Percentiles rank a stretch among this genome's conserved stretches.
phyloP scores from a whole-genome alignment of 2,113 vertebrate genomes.

The Haplotaxodon microlepis region DNA sequence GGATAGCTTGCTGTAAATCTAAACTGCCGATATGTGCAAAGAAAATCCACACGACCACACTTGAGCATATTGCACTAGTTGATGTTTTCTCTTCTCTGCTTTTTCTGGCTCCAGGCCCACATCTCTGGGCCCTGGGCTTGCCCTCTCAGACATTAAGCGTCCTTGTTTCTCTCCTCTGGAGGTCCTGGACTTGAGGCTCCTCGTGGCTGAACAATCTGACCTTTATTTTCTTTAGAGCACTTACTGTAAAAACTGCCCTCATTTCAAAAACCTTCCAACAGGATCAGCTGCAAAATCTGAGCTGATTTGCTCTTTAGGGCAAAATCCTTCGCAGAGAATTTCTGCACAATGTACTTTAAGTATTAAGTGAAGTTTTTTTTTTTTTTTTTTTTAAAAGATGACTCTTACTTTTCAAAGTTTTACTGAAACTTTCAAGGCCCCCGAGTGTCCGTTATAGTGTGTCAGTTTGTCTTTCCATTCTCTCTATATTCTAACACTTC shows the following conservation, averaged over 20 bases:
- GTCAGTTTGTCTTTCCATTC: not conserved
- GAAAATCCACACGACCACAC: not conserved
- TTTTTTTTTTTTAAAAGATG: not conserved
- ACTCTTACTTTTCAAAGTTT: not conserved
- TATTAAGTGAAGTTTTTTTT: not conserved
- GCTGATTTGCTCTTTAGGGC: not conserved
- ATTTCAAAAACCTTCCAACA: not conserved
- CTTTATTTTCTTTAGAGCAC: slow-evolving; percentile 32
- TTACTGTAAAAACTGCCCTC: slow-evolving; percentile 28
- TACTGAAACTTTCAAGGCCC: not conserved
- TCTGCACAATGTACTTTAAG: not conserved
- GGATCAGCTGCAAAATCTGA: not conserved
- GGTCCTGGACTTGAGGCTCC: slow-evolving; percentile 33
- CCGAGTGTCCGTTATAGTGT: not conserved
- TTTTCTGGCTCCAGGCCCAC: slow-evolving; percentile 23
- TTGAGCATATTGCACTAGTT: slow-evolving; percentile 40
- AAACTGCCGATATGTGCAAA: slow-evolving; percentile 12
- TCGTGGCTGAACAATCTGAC: slow-evolving; percentile 43
- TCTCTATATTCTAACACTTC: not conserved
- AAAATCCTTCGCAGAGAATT: slow-evolving; percentile 11
- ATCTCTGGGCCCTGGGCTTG: not conserved
- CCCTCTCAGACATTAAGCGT: slow-evolving; percentile 37
- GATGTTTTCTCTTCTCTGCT: slow-evolving; percentile 16
- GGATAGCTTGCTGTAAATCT: not conserved
- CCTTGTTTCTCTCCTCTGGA: slow-evolving; percentile 55